Conservation (phyloP, 2,797 vertebrate genomes). For the Taeniopygia guttata region DNA sequence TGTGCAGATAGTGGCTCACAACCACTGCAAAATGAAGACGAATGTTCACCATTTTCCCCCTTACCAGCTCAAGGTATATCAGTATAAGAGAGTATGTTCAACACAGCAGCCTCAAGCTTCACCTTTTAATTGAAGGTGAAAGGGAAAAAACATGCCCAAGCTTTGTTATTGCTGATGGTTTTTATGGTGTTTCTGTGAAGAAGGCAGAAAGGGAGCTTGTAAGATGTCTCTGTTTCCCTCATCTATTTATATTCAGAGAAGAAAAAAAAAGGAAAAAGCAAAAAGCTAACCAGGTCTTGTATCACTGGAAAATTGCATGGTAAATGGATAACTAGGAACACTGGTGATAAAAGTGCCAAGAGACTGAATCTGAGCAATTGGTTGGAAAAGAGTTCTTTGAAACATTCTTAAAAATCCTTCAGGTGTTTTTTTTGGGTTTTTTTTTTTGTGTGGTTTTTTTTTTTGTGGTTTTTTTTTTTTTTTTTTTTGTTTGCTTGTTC, state of each 20-base stretch:
- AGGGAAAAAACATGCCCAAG: background rate
- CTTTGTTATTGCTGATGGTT: background rate
- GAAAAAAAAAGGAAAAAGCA: background rate
- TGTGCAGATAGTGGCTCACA: background rate
- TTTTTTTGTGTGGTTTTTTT: background rate
- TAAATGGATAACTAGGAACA: background rate
- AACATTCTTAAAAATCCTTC: background rate
- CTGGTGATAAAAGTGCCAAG: background rate
- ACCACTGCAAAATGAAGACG: background rate
- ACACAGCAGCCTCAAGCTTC: background rate
- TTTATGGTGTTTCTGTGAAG: background rate
- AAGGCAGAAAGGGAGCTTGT: background rate
- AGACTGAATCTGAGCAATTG: background rate
- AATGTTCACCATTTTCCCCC: background rate
- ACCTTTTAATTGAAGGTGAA: conserved; percentile 12
- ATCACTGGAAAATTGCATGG: background rate
- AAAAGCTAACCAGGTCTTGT: background rate
- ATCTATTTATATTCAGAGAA: background rate
- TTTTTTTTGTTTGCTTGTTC: background rate
- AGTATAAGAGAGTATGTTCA: background rate
- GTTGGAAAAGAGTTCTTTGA: background rate
- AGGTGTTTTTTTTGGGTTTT: background rate
- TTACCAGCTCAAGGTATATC: background rate
- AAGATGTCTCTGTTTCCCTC: background rate
- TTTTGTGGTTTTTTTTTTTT: background rate